Conservation (phyloP, 2,888 invertebrate species). For the Zygaena filipendulae region DNA sequence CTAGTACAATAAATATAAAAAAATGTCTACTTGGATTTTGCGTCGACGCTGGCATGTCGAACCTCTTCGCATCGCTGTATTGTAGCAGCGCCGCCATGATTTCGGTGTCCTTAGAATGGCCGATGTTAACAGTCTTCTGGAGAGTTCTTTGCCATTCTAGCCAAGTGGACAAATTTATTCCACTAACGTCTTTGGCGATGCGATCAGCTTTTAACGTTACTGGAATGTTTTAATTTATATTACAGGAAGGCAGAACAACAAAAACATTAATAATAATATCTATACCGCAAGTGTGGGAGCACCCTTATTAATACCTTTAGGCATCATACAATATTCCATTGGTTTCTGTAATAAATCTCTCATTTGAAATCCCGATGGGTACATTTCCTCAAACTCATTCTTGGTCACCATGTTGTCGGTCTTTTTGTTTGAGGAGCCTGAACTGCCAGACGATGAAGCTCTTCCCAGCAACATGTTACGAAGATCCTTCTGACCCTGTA, state of each 20-base stretch:
- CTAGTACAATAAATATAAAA: too few species aligned
- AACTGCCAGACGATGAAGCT: conserved; percentile 23
- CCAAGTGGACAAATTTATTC: conserved; percentile 37
- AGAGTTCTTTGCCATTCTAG: conserved; percentile 56
- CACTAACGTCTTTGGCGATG: conserved; percentile 15
- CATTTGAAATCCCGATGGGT: conserved; percentile 29
- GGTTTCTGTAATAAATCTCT: conserved; percentile 19
- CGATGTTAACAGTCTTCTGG: conserved; percentile 48
- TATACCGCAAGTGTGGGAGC: too few species aligned
- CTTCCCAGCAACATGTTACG: conserved; percentile 35
- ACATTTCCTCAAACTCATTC: conserved; percentile 32
- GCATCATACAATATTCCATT: conserved; percentile 33
- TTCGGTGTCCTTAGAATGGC: conserved; percentile 53
- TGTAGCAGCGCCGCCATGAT: conserved; percentile 53
- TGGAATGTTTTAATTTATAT: conserved; percentile 7
- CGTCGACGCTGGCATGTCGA: conserved; percentile 43
- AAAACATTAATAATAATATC: conserved; percentile 1
- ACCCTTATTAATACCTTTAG: conserved; percentile 33
- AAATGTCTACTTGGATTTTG: conserved; percentile 53
- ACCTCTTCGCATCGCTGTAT: conserved; percentile 57
- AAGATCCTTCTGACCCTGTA: conserved; percentile 46
- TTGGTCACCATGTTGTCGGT: conserved; percentile 25
- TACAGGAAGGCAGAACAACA: conserved; percentile 4
- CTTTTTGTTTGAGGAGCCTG: conserved; percentile 15
- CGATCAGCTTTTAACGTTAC: too few species aligned